phyloP scores from a whole-genome alignment of 2,113 vertebrate species.

The Dasyprocta punctata region DNA sequence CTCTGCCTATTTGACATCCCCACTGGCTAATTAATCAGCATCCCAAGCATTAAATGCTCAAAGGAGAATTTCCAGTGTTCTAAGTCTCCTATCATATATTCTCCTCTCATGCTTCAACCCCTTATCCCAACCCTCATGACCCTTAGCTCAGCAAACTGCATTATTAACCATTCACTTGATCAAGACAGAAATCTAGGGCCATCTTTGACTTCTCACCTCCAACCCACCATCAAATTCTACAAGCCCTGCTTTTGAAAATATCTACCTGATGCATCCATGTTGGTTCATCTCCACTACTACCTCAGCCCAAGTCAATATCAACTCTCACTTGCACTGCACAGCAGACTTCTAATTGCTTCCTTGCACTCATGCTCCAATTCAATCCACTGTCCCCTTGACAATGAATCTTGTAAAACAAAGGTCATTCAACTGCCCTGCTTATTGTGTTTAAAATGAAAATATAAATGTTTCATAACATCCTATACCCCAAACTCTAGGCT shows the following conservation, averaged over 20 bases:
- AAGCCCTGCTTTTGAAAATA: neutral
- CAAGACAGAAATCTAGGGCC: neutral
- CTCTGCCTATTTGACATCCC: neutral
- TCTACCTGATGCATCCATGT: neutral
- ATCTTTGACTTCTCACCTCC: neutral
- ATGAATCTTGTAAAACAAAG: neutral
- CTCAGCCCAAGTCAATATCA: neutral
- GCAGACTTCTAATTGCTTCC: neutral
- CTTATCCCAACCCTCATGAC: neutral
- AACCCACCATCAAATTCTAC: neutral
- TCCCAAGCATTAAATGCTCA: neutral
- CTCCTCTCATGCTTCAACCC: neutral
- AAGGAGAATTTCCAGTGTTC: neutral
- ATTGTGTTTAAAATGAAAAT: conserved; percentile 7
- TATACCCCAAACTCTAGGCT: neutral
- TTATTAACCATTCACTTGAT: neutral
- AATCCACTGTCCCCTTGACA: neutral
- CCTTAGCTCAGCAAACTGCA: neutral
- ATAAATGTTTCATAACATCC: neutral
- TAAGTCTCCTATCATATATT: neutral
- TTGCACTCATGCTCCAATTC: neutral
- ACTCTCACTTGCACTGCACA: neutral
- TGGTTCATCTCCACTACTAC: neutral
- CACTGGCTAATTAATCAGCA: neutral
- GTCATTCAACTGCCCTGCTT: neutral